phyloP scores from a whole-genome alignment of 1,140 invertebrate species.

The Pectinophora gossypiella region DNA sequence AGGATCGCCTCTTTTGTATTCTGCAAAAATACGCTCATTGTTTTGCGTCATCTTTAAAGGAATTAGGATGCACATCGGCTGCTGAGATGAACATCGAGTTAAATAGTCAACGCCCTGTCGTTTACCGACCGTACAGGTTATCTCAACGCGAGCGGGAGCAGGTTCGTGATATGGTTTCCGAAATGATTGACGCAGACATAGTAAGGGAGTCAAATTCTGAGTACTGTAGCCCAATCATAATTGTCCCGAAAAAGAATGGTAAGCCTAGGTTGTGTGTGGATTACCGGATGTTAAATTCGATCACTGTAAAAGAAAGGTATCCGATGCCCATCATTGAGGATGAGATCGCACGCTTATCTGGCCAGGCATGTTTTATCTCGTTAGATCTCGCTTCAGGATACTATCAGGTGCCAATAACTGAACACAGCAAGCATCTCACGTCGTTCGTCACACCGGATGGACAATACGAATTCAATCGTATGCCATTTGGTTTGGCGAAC shows the following conservation, averaged over 20 bases:
- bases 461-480: too few species aligned
- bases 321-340: constrained; percentile 26
- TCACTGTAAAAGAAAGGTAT: constrained; percentile 4
- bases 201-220: constrained; percentile 36
- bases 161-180: background rate
- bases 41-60: constrained; percentile 20
- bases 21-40: constrained; percentile 19
- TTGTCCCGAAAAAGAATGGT: constrained; percentile 22
- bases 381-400: too few species aligned
- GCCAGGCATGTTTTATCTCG: constrained; percentile 56
- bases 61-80: constrained; percentile 15
- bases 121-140: constrained; percentile 18
- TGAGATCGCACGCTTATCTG: constrained; percentile 42
- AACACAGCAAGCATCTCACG: constrained; percentile 6
- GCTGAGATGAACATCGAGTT: constrained; percentile 22
- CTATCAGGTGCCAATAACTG: constrained; percentile 58
- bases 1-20: background rate
- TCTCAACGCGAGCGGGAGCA: background rate
- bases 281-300: constrained; percentile 8
- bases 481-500: too few species aligned
- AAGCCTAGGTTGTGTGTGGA: background rate
- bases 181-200: constrained; percentile 25
- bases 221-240: constrained; percentile 13
- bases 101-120: constrained; percentile 15
- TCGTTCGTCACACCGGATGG: too few species aligned